A percentile compares a stretch with the other conserved stretches of the same genome.
These are phyloP conservation scores for Hofmannophila pseudospretella DNA, from an alignment of 2,888 invertebrate species.

Conservation along the genomic window DNA sequence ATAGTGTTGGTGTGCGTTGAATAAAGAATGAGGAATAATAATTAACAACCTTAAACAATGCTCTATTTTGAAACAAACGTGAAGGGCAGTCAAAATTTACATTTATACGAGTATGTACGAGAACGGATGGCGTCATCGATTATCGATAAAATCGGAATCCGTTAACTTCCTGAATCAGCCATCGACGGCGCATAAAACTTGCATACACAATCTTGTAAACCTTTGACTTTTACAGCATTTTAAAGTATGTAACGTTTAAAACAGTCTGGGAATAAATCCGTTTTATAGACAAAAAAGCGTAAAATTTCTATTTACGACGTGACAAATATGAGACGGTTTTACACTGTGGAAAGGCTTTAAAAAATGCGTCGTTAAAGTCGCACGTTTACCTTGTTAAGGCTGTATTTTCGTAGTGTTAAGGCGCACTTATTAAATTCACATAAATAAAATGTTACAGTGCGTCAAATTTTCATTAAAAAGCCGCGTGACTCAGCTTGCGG, in stretches of 20 bases:
- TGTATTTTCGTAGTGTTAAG: constrained; percentile 1
- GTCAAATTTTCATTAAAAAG: constrained; percentile 69
- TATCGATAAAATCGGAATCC: constrained; percentile 13
- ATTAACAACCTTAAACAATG: constrained; percentile 23
- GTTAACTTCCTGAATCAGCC: constrained; percentile 16
- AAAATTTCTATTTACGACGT: constrained; percentile 56
- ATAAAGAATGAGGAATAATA: not conserved
- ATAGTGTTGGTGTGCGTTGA: not conserved
- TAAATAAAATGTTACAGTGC: constrained; percentile 60
- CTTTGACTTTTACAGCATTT: constrained; percentile 1
- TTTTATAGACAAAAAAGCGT: constrained; percentile 39
- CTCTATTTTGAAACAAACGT: constrained; percentile 23
- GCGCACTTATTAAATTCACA: constrained; percentile 54
- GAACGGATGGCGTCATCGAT: constrained; percentile 19
- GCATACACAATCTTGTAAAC: constrained; percentile 8
- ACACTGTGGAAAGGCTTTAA: constrained; percentile 47
- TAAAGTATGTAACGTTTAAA: constrained; percentile 17
- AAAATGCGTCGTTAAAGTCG: constrained; percentile 55
- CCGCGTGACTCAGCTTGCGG: constrained; percentile 50
- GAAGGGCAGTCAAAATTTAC: constrained; percentile 28
- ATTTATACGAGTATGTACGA: constrained; percentile 32
- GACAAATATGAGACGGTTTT: constrained; percentile 48
- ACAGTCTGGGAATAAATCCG: constrained; percentile 25
- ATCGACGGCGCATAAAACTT: constrained; percentile 15
- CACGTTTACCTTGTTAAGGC: constrained; percentile 15